Conservation (phyloP, 2,797 vertebrate species). For the Sebastes goodei region DNA sequence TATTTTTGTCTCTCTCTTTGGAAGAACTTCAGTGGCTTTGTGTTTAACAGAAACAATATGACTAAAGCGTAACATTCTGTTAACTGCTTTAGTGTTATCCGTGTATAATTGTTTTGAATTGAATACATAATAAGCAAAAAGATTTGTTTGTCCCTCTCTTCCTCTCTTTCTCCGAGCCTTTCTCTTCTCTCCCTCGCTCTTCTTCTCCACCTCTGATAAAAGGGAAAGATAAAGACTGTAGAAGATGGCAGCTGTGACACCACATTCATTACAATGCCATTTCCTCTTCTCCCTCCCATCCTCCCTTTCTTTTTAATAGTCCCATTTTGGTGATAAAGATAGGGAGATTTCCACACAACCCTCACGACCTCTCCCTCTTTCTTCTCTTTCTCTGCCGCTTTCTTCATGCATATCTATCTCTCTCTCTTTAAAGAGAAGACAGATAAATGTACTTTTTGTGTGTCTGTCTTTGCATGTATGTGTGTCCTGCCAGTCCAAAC, state of each 20-base stretch:
- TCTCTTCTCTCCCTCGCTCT: conserved; percentile 1
- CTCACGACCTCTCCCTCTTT: conserved; percentile 13
- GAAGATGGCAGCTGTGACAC: conserved; percentile 67
- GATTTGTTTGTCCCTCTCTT: neutral
- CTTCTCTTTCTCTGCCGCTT: neutral
- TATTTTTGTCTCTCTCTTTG: neutral
- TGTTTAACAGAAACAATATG: conserved; percentile 8
- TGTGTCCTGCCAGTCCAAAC: neutral
- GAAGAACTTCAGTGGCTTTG: neutral
- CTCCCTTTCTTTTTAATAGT: conserved; percentile 43
- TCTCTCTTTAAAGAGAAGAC: neutral
- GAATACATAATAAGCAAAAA: neutral
- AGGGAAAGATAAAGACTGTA: conserved; percentile 65
- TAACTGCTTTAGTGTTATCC: neutral
- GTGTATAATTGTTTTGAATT: conserved; percentile 7
- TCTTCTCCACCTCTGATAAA: conserved; percentile 60
- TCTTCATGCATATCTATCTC: neutral
- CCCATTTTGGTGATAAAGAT: conserved; percentile 62
- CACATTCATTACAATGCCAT: conserved; percentile 59
- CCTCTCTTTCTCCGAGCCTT: neutral
- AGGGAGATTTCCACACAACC: conserved; percentile 49
- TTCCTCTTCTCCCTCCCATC: conserved; percentile 32
- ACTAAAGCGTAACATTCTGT: neutral
- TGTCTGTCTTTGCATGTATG: neutral
- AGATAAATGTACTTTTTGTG: neutral